phyloP scores from a whole-genome alignment of 2,888 invertebrate genomes.

The Scaeva pyrastri region DNA sequence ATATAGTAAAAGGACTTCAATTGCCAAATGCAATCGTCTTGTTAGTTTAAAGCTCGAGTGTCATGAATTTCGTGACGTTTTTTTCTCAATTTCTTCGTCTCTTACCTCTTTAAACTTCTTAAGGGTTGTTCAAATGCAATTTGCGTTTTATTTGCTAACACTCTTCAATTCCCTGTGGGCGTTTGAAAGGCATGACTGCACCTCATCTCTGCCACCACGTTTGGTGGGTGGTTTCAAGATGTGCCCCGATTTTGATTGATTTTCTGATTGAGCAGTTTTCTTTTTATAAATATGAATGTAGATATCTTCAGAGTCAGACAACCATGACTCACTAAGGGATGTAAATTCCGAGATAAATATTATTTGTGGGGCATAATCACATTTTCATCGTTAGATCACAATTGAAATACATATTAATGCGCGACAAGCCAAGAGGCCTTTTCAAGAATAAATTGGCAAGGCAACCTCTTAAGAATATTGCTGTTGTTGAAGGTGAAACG shows the following conservation, averaged over 20 bases:
- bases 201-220: no score
- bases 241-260: slow-evolving; percentile 57
- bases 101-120: slow-evolving; percentile 67
- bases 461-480: background rate
- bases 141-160: slow-evolving; percentile 22
- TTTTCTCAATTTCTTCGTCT: slow-evolving; percentile 45
- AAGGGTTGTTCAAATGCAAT: slow-evolving; percentile 44
- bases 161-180: slow-evolving; percentile 27
- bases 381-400: slow-evolving; percentile 51
- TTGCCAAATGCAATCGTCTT: slow-evolving; percentile 58
- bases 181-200: background rate
- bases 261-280: slow-evolving; percentile 55
- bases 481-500: slow-evolving; percentile 25
- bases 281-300: slow-evolving; percentile 9
- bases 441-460: slow-evolving; percentile 9
- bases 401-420: slow-evolving; percentile 42
- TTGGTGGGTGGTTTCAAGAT: background rate
- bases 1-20: slow-evolving; percentile 30
- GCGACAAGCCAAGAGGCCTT: slow-evolving; percentile 3
- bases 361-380: slow-evolving; percentile 63
- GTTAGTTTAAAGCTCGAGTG: slow-evolving; percentile 9
- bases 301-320: no score
- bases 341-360: slow-evolving; percentile 68
- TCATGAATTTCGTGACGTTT: slow-evolving; percentile 43
- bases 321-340: slow-evolving; percentile 68